Base-by-base conservation (phyloP, 2,113 vertebrate genomes). In the Odocoileus hemionus region DNA sequence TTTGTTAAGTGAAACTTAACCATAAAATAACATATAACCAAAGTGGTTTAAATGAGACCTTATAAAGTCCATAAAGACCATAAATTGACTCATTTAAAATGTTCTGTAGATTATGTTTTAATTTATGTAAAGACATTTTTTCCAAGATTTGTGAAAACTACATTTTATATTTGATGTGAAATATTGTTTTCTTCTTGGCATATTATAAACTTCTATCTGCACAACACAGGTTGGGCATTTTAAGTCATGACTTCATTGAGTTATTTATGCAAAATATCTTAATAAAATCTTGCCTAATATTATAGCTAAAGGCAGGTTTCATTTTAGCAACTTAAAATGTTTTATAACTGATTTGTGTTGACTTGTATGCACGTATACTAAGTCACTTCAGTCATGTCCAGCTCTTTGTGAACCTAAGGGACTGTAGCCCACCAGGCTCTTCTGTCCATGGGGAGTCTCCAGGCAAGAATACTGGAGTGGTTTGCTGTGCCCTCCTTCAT, bases 301-400 rank as follows among this genome's bases (percentile, higher is more conserved):
- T 61, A 78, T 45, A 95, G 86, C 58, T 97, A 70, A 96, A 89
- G 52, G 94, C 60, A 94, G 61, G 12, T 78, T 97, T 91, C 93
- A 93, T 93, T 88, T 95, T 89, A 93, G 52, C 74, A 15, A 28
- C 61, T 89, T 90, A 67, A 91, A 88, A 84, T 93, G n/a, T 52
- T 97, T 94, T 93, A 57, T 86, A 86, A 97, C 61, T 95, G 89
- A 97, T 91, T 86, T 85, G 74, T 67, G 1, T 25, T 97, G 83
- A 97, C 87, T 96, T 89, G 11, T 76, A 33, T 55, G 84, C 3
- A 4, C 0, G 1, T 43, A 39, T 43, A 4, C 70, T 26, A 43
- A 76, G 36, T 43, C 70, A 43, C 36, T 76, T 43, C 36, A 43
- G 23, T 76, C 1, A 1, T 14, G 23, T 26, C 36, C 36, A 26